These are phyloP conservation scores for Acipenser oxyrinchus DNA, from an alignment of 2,797 vertebrate species.

Conservation along the genomic window DNA sequence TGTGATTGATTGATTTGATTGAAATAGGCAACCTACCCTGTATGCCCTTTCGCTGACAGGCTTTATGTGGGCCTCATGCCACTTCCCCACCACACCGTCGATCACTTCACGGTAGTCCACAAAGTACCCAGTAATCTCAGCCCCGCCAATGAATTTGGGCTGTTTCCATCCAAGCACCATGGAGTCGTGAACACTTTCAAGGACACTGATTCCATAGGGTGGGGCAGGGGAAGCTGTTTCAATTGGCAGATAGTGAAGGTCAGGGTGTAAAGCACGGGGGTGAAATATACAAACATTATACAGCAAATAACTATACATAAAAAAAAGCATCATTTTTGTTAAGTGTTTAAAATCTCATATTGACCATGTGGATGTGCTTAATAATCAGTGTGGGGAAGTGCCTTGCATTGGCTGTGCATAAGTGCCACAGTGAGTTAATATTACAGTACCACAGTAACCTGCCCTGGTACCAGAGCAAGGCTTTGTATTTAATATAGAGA, in stretches of 20 bases:
- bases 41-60: constrained; percentile 74
- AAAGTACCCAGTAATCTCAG: constrained; percentile 84
- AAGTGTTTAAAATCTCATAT: too few species aligned
- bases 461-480: too few species aligned
- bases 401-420: background rate
- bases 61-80: constrained; percentile 84
- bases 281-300: background rate
- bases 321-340: background rate
- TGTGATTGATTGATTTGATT: too few species aligned
- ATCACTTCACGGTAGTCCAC: constrained; percentile 85
- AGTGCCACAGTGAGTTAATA: constrained; percentile 1
- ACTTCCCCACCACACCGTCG: constrained; percentile 63
- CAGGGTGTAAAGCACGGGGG: background rate
- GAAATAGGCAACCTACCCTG: constrained; percentile 62
- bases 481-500: background rate
- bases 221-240: constrained; percentile 70
- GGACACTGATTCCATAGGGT: constrained; percentile 65
- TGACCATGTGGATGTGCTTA: background rate
- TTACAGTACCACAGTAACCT: background rate
- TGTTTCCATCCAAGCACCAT: constrained; percentile 84
- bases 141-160: constrained; percentile 69
- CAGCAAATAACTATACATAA: background rate
- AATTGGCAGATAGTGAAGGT: constrained; percentile 14
- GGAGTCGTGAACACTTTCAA: constrained; percentile 77
- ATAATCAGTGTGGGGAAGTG: background rate